Base-by-base conservation (phyloP, 1,140 invertebrate genomes). In the Globodera rostochiensis region DNA sequence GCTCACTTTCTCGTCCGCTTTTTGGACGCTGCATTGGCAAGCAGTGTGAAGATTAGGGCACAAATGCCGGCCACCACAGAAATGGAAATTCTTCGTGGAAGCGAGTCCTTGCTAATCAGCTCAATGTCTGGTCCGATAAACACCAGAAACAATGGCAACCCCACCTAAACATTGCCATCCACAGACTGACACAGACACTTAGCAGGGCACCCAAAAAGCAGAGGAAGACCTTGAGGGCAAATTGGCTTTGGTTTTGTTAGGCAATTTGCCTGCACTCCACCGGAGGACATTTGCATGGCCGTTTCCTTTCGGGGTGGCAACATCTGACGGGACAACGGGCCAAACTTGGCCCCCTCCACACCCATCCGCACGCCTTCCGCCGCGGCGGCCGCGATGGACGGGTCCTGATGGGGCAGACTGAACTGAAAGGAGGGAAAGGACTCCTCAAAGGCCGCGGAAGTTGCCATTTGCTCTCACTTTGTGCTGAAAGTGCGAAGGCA, bases 121-220 rank as follows among this genome's bases (percentile, higher is more conserved):
- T 71, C 25, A 25, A 47, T 71, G 5, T 45, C 21, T 47, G 69
- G 36, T 47, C 36, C 69, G 69, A 11, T 47, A 71, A 71, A 71
- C 6, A 5, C 2, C 19, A 5, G 69, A 71, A 69, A 69, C 8
- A 69, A 45, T 71, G 49, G 66, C 57, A 64, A 46, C 19, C 45
- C 47, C 70, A 69, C 66, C 77, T 78, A 50, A 78, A 78, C 66
- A 78, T 78, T 64, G 77, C 77, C 77, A 70, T 78, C 77, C 77
- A 78, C 21, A 78, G 66, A 69, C 77, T 78, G 21, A 78, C 77
- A 36, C 64, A 78, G 49, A n/a, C 64, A 69, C 77, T 78, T 47
- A 78, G 49, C 50, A 78, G 45, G 25, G 36, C 64, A 47, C 77
- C 77, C 77, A 78, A 46, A 7, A 78, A 4, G 21, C 77, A 78